Conservation (phyloP, 2,113 vertebrate species). For the Pimephales promelas region DNA sequence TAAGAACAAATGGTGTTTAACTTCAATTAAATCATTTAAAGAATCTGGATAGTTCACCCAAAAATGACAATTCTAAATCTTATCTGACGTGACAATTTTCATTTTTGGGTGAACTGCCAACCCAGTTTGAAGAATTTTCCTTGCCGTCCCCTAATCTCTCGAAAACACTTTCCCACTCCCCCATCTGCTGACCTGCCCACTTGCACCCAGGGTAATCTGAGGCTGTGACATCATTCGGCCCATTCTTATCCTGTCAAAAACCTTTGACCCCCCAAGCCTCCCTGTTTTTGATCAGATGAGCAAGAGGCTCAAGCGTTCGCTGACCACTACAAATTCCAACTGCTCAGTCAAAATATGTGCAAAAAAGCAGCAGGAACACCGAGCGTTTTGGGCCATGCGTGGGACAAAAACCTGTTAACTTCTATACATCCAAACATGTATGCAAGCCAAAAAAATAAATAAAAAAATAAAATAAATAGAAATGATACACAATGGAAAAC, state of each 20-base stretch:
- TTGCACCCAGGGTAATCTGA: slow-evolving; percentile 60
- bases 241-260: slow-evolving; percentile 56
- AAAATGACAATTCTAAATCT: background rate
- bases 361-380: slow-evolving; percentile 75
- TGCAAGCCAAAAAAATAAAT: slow-evolving; percentile 81
- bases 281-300: slow-evolving; percentile 60
- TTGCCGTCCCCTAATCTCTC: background rate
- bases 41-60: background rate
- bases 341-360: slow-evolving; percentile 75
- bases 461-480: slow-evolving; percentile 90
- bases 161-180: slow-evolving; percentile 1
- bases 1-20: background rate
- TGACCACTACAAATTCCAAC: slow-evolving; percentile 58
- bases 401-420: slow-evolving; percentile 60
- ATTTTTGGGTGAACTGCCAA: background rate
- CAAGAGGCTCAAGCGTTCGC: slow-evolving; percentile 37
- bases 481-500: slow-evolving; percentile 79
- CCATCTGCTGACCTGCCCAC: slow-evolving; percentile 32
- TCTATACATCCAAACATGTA: slow-evolving; percentile 68
- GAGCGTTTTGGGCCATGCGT: slow-evolving; percentile 70
- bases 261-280: slow-evolving; percentile 51
- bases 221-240: slow-evolving; percentile 68
- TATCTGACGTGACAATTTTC: background rate
- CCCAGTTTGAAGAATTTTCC: background rate
- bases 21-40: background rate